These are phyloP conservation scores for Sialia sialis DNA, from an alignment of 2,113 vertebrate species.

Conservation along the genomic window DNA sequence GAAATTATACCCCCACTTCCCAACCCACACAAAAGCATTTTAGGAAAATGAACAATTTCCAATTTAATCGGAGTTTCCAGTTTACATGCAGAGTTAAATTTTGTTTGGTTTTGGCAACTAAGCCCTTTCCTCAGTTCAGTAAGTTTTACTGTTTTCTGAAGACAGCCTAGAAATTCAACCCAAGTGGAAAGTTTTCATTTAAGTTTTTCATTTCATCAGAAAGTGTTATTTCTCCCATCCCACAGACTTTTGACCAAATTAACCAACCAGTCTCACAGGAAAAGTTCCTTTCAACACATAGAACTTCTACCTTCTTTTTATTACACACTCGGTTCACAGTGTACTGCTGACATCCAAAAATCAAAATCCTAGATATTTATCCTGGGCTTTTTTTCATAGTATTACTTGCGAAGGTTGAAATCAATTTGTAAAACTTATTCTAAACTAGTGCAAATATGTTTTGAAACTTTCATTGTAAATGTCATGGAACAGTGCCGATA, in stretches of 20 bases:
- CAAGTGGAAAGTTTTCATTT: slow-evolving; percentile 24
- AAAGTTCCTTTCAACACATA: not conserved
- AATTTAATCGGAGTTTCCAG: slow-evolving; percentile 39
- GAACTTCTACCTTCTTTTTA: not conserved
- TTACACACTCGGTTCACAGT: not conserved
- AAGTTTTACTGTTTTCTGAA: slow-evolving; percentile 15
- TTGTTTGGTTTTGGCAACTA: not conserved
- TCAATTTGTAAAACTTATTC: slow-evolving; percentile 57
- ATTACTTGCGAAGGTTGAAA: slow-evolving; percentile 31
- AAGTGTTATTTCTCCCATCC: not conserved
- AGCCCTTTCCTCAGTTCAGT: slow-evolving; percentile 1
- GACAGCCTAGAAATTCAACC: slow-evolving; percentile 7
- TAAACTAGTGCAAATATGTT: slow-evolving; percentile 56
- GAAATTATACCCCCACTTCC: slow-evolving; percentile 51
- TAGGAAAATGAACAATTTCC: slow-evolving; percentile 51
- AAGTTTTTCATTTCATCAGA: slow-evolving; percentile 10
- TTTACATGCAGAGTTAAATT: slow-evolving; percentile 11
- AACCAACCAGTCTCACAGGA: not conserved
- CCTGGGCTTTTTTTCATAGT: not conserved
- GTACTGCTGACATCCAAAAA: not conserved
- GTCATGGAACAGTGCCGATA: slow-evolving; percentile 61
- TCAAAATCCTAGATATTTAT: not conserved
- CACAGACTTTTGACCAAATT: slow-evolving; percentile 17
- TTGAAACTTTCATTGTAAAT: slow-evolving; percentile 69
- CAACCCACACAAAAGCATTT: slow-evolving; percentile 51